Base-by-base conservation (phyloP, 2,888 invertebrate species). In the Yponomeuta cagnagella region DNA sequence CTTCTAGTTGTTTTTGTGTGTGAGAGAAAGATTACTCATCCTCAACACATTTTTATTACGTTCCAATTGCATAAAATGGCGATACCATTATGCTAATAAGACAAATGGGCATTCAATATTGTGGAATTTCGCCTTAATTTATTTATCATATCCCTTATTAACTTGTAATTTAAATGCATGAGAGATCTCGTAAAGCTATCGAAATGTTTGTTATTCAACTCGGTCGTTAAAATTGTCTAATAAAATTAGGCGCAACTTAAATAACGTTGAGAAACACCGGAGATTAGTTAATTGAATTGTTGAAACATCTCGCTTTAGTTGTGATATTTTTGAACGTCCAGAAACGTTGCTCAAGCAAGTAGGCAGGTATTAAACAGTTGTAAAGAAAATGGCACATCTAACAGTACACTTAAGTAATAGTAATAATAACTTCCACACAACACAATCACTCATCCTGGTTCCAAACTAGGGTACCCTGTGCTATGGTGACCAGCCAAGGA, bases 81-180 rank as follows among this genome's bases (percentile, higher is more conserved):
- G 52, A 58, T 58, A 58, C 52, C 15, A 58, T 58, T 58, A 58
- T 58, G 52, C 52, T 58, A 58, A 58, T 58, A 15, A 58, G 15
- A 58, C 52, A 58, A 58, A 58, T 58, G 52, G 52, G 52, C 52
- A 58, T 58, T 58, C 52, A 58, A 58, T 58, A 58, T 58, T 58
- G 52, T 58, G 52, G 52, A 58, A 58, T 58, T 58, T 12, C 15
- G 52, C 52, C 15, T 58, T 58, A 58, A 58, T 58, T 58, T 58
- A 15, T 15, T 58, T 58, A 15, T 58, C 52, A 58, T 58, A 15
- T 15, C 52, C 52, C 8, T 23, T 58, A 58, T 58, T 58, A 58
- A 58, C 2, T 58, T 58, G 52, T 58, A 58, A 58, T 58, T 58
- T 58, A 58, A 58, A 58, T 58, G 52, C 52, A 58, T 58, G 15